Conservation (phyloP, 2,113 vertebrate species). For the Sebastes schlegelii region DNA sequence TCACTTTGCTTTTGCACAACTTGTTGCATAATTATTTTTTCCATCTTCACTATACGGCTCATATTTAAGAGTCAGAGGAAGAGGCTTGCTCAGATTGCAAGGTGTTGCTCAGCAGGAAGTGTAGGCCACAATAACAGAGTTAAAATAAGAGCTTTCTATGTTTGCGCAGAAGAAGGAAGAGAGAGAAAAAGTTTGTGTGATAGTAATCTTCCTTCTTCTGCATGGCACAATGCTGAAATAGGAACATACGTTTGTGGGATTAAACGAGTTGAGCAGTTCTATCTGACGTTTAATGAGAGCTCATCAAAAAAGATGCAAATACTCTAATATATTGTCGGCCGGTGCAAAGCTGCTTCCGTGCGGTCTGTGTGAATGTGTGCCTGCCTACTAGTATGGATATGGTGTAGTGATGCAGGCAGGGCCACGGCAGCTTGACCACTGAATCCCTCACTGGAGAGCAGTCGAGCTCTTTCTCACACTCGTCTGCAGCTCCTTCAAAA, state of each 20-base stretch:
- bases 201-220: conserved; percentile 20
- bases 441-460: conserved; percentile 19
- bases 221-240: conserved; percentile 11
- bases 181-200: conserved; percentile 6
- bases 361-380: background rate
- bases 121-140: conserved; percentile 23
- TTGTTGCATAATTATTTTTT: background rate
- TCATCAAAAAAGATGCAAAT: conserved; percentile 41
- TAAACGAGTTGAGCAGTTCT: conserved; percentile 24
- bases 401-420: conserved; percentile 12
- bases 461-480: background rate
- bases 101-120: conserved; percentile 47
- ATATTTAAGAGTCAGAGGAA: conserved; percentile 15
- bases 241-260: conserved; percentile 29
- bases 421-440: background rate
- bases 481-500: background rate
- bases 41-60: background rate
- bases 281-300: conserved; percentile 5
- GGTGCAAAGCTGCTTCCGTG: conserved; percentile 18
- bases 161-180: conserved; percentile 23
- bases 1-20: background rate
- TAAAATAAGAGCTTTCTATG: background rate
- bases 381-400: background rate
- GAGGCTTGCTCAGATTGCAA: conserved; percentile 18
- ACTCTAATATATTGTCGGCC: conserved; percentile 19